Evolutionary conservation across 1,140 invertebrate genomes (phyloP).

Genomic region (Platyura marginata): DNA sequence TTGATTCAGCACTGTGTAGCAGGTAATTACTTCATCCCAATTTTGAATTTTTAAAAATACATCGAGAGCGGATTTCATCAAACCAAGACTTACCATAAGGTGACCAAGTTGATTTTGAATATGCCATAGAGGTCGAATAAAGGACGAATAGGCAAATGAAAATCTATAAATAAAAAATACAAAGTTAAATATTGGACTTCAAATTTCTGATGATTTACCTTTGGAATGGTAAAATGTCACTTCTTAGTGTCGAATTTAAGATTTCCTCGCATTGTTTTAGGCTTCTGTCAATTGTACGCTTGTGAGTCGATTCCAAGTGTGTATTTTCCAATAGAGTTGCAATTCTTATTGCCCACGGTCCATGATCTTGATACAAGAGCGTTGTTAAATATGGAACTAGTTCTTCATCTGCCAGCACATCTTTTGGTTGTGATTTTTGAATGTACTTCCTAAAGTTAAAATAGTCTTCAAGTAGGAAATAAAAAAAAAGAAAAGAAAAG

Average conservation of each 20-base stretch:
- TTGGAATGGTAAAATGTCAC: slow-evolving; percentile 7
- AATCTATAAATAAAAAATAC: slow-evolving; percentile 14
- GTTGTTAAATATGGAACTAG: slow-evolving; percentile 57
- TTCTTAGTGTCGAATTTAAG: slow-evolving; percentile 37
- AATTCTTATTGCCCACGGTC: slow-evolving; percentile 52
- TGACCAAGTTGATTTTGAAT: slow-evolving; percentile 59
- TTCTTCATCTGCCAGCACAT: slow-evolving; percentile 62
- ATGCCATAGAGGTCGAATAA: slow-evolving; percentile 51
- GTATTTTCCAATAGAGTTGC: slow-evolving; percentile 52
- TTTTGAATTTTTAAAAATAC: slow-evolving; percentile 58
- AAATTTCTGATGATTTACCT: neutral
- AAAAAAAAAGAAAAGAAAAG: slow-evolving; percentile 2
- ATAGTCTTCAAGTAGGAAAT: slow-evolving; percentile 2
- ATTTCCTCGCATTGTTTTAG: slow-evolving; percentile 73
- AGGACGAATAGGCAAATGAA: slow-evolving; percentile 42
- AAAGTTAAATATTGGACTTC: neutral
- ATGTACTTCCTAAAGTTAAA: slow-evolving; percentile 33
- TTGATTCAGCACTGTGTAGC: slow-evolving; percentile 68
- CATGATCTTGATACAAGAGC: slow-evolving; percentile 38
- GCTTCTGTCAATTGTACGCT: slow-evolving; percentile 65
- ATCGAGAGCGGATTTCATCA: slow-evolving; percentile 71
- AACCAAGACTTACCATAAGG: slow-evolving; percentile 58
- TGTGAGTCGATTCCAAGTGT: slow-evolving; percentile 50
- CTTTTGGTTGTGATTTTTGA: slow-evolving; percentile 51
- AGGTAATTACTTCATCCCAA: slow-evolving; percentile 89